Evolutionary conservation across 2,797 vertebrate genomes (phyloP), one percentile per base, ranked within the genome.

Genomic region (Uromys caudimaculatus): DNA sequence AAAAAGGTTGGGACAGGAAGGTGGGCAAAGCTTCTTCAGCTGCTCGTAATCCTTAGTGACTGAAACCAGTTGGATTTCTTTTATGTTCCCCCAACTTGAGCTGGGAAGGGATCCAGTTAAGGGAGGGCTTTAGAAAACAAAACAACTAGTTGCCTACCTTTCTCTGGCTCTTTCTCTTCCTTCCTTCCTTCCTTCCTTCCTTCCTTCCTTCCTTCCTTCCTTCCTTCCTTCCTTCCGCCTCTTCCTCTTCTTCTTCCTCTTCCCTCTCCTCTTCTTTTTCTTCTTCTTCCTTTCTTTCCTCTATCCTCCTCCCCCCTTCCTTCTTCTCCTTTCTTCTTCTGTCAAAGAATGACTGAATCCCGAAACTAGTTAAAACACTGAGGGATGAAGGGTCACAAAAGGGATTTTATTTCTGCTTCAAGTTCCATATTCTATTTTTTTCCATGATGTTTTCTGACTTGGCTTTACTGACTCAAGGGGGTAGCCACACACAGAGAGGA

Each of bases 1-100:
- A 54, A 64, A 78, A 95, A 88, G 60, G 41, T 77, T 50, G 79
- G 54, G 67, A 64, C 24, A 86, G 78, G 81, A 93, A 67, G 60
- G 35, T 2, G 62, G 89, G 54, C 52, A 95, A 62, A 52, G 29
- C 69, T 85, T 85, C 71, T 82, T 81, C 77, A 85, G 35, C 64
- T 44, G 13, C 17, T 90, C 95, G 56, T 79, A 93, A 92, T 78
- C 60, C 44, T 86, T 69, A 93, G 82, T 71, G 90, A 73, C 23
- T 6, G 14, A 95, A 97, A 90, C 77, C 50, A 96, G 29, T 58
- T 44, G 54, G n/a, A 64, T 97, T 93, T 67, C 75, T 96, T 87
- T 96, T 87, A 41, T 88, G 35, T n/a, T 91, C 67, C 64, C 64
- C n/a, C 56, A 75, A 27, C 52, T 94, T 87, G 62, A 96, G 38